Evolutionary conservation across 2,113 vertebrate species (phyloP).

Genomic region (Parotia lawesii): DNA sequence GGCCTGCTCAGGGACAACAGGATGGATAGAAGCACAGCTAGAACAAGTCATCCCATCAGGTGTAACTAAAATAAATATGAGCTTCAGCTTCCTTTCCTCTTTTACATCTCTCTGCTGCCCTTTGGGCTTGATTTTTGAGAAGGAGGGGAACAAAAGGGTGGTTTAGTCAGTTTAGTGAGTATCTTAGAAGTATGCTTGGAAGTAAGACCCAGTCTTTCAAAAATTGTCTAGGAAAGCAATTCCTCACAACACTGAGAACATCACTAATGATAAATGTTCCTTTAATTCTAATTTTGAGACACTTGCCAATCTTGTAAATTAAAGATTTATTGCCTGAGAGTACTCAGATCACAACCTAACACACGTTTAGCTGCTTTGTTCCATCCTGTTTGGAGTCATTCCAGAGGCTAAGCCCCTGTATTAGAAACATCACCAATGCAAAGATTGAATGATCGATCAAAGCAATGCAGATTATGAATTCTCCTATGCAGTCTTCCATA

Average conservation of each 20-base stretch:
- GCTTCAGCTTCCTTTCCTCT: neutral
- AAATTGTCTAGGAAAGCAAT: slow-evolving; percentile 50
- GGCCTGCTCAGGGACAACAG: neutral
- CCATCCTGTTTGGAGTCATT: slow-evolving; percentile 64
- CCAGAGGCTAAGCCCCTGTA: slow-evolving; percentile 63
- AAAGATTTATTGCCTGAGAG: slow-evolving; percentile 76
- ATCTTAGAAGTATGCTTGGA: slow-evolving; percentile 5
- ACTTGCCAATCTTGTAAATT: slow-evolving; percentile 67
- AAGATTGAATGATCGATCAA: slow-evolving; percentile 74
- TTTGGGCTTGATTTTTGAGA: neutral
- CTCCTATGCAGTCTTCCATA: slow-evolving; percentile 43
- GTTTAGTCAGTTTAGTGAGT: neutral
- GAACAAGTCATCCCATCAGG: neutral
- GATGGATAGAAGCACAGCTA: neutral
- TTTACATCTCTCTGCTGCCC: neutral
- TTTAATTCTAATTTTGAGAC: slow-evolving; percentile 70
- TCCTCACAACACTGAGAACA: slow-evolving; percentile 27
- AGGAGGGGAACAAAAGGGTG: neutral
- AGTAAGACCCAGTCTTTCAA: slow-evolving; percentile 33
- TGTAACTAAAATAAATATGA: neutral
- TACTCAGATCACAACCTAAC: slow-evolving; percentile 72
- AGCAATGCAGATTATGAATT: slow-evolving; percentile 62
- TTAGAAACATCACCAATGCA: slow-evolving; percentile 66
- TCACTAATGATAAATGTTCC: slow-evolving; percentile 55
- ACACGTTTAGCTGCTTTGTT: slow-evolving; percentile 70